These are phyloP conservation scores for Pseudomyrmex flavicornis DNA, from an alignment of 1,140 invertebrate genomes.

Conservation along the genomic window DNA sequence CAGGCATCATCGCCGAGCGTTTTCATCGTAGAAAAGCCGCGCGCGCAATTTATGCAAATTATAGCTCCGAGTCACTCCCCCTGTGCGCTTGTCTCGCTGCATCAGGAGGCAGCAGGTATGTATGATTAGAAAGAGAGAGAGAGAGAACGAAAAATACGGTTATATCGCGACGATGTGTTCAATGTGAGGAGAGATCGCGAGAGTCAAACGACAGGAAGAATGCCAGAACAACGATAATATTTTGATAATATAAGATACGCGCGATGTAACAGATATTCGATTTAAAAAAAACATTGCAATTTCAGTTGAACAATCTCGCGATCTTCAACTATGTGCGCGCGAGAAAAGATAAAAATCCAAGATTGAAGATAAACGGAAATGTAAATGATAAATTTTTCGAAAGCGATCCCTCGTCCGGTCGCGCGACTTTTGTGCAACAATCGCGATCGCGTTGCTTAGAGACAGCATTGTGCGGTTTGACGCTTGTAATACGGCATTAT, in stretches of 20 bases:
- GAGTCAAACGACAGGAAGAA: neutral
- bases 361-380: neutral
- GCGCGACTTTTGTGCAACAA: conserved; percentile 44
- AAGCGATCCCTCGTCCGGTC: conserved; percentile 7
- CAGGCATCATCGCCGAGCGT: conserved; percentile 15
- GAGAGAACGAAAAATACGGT: neutral
- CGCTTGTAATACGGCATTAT: conserved; percentile 67
- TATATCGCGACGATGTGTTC: neutral
- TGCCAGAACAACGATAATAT: neutral
- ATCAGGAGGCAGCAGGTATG: conserved; percentile 21
- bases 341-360: too few relatives aligned
- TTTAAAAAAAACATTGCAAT: neutral
- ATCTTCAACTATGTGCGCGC: too few relatives aligned
- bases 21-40: conserved; percentile 39
- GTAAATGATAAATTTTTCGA: conserved; percentile 1
- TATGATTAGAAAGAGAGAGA: conserved; percentile 32
- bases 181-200: neutral
- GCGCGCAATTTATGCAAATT: conserved; percentile 51
- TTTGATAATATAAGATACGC: neutral
- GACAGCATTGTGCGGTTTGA: conserved; percentile 68
- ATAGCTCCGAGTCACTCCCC: conserved; percentile 36
- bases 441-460: conserved; percentile 64
- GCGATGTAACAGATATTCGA: neutral
- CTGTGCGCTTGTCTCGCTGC: conserved; percentile 7
- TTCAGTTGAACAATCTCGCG: neutral